Evolutionary conservation across 2,797 vertebrate species (phyloP).

Genomic region (Sylvilagus floridanus): DNA sequence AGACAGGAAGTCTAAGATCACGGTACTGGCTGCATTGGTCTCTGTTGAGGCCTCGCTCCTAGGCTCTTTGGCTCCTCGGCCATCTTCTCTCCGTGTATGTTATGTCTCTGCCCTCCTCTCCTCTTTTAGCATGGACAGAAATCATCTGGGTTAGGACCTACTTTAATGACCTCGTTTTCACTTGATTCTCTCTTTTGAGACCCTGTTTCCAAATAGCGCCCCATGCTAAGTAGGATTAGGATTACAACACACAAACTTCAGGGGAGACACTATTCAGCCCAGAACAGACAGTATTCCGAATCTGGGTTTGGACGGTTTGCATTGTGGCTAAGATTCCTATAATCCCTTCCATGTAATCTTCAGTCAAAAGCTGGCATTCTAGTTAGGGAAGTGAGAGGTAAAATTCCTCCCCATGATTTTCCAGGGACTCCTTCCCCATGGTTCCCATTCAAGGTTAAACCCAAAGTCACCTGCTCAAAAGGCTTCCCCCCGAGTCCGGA

Average conservation of each 20-base stretch:
- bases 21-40: background rate
- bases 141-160: background rate
- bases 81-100: background rate
- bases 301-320: background rate
- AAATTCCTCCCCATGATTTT: background rate
- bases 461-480: slow-evolving; percentile 1
- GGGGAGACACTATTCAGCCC: background rate
- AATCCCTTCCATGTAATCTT: background rate
- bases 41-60: background rate
- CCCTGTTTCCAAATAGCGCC: background rate
- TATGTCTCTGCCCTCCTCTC: background rate
- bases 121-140: background rate
- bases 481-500: background rate
- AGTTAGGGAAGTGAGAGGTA: background rate
- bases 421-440: background rate
- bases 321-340: background rate
- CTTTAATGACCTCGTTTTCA: background rate
- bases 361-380: background rate
- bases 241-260: background rate
- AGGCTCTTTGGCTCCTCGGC: background rate
- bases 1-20: background rate
- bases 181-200: background rate
- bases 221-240: background rate
- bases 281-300: background rate
- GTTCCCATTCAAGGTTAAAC: background rate